These are phyloP conservation scores for Corynorhinus townsendii DNA, from an alignment of 2,113 vertebrate genomes.

Conservation along the genomic window DNA sequence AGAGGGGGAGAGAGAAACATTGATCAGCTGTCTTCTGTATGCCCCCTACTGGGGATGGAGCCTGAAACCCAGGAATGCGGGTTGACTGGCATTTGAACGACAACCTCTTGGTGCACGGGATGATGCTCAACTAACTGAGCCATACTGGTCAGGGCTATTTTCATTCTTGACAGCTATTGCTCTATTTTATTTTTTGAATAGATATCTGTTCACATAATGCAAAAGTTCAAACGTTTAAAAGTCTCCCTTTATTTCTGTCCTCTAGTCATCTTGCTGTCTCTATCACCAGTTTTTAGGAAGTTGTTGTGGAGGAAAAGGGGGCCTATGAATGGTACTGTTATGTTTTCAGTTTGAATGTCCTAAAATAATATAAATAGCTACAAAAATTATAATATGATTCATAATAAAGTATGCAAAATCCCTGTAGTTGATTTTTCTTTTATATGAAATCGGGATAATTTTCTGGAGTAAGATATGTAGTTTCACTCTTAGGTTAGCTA, in stretches of 20 bases:
- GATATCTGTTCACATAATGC: not conserved
- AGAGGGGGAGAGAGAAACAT: no score
- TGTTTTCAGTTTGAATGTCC: not conserved
- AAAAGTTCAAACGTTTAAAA: not conserved
- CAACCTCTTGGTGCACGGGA: no score
- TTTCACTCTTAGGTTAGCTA: not conserved
- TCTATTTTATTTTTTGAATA: not conserved
- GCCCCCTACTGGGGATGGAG: no score
- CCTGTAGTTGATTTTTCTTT: not conserved
- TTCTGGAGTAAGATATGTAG: not conserved
- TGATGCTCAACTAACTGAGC: no score
- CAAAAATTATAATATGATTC: not conserved
- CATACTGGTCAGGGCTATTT: not conserved
- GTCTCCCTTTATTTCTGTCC: not conserved
- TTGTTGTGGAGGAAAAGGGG: not conserved
- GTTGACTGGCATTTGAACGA: no score
- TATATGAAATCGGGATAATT: not conserved
- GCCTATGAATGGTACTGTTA: not conserved
- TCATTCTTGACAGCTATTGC: not conserved
- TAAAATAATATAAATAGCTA: not conserved
- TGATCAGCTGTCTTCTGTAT: no score
- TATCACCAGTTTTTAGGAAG: not conserved
- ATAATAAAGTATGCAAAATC: not conserved
- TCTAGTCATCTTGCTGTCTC: not conserved
- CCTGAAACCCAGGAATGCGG: no score